Evolutionary conservation across 2,797 vertebrate species (phyloP).

Genomic region (Karalla daura): DNA sequence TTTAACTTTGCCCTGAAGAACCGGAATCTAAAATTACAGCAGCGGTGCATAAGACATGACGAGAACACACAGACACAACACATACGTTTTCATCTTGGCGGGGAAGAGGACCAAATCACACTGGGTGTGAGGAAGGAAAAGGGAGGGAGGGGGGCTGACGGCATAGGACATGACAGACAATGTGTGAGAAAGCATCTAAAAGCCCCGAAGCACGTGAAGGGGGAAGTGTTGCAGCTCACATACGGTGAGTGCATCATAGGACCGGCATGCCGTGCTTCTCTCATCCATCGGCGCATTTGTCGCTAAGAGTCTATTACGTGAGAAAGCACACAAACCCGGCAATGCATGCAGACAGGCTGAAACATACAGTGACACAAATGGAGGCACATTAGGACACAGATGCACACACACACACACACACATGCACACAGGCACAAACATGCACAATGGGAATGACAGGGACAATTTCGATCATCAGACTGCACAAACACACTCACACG

Average conservation of each 20-base stretch:
- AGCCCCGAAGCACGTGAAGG: slow-evolving; percentile 24
- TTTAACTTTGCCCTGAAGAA: slow-evolving; percentile 25
- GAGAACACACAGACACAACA: slow-evolving; percentile 3
- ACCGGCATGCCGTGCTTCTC: slow-evolving; percentile 12
- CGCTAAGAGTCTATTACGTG: background rate
- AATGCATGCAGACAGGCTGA: slow-evolving; percentile 20
- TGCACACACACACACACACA: slow-evolving; percentile 20
- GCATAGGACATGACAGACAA: slow-evolving; percentile 20
- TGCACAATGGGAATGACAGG: slow-evolving; percentile 4
- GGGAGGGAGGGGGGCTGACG: slow-evolving; percentile 6
- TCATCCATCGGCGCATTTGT: slow-evolving; percentile 5
- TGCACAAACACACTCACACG: slow-evolving; percentile 4
- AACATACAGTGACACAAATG: slow-evolving; percentile 22
- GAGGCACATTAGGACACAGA: slow-evolving; percentile 20
- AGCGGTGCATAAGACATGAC: slow-evolving; percentile 40
- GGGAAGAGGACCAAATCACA: slow-evolving; percentile 9
- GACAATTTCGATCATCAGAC: slow-evolving; percentile 39
- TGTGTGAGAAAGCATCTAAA: slow-evolving; percentile 29
- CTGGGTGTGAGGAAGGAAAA: no score
- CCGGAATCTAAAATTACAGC: slow-evolving; percentile 15
- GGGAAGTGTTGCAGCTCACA: background rate
- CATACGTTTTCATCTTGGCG: slow-evolving; percentile 18
- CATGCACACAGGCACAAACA: slow-evolving; percentile 17
- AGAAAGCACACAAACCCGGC: slow-evolving; percentile 10
- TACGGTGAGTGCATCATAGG: slow-evolving; percentile 17